Evolutionary conservation across 1,140 invertebrate genomes (phyloP).

Genomic region (Drosophila kohkoa): DNA sequence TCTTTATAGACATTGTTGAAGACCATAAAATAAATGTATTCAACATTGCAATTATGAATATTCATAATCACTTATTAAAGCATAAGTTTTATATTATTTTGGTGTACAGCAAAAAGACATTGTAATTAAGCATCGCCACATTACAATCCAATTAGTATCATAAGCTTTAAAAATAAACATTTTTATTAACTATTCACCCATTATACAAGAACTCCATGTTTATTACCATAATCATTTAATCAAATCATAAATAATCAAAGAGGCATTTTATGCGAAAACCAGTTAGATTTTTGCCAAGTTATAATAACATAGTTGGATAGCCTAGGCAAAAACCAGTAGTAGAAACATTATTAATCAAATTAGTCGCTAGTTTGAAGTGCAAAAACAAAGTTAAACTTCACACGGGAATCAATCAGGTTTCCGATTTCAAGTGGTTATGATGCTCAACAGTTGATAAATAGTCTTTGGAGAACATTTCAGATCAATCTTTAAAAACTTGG

Average conservation of each 20-base stretch:
- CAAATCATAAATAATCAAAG: not conserved
- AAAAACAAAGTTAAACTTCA: not conserved
- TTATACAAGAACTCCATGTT: not conserved
- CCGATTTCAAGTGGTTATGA: not conserved
- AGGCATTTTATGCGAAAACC: not conserved
- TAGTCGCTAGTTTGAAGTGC: not conserved
- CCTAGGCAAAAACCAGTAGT: not conserved
- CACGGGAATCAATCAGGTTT: conserved; percentile 2
- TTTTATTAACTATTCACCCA: too few species aligned
- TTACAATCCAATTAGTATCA: too few species aligned
- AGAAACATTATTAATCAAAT: not conserved
- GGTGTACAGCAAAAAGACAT: too few species aligned
- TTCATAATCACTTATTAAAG: too few species aligned
- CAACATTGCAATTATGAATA: too few species aligned
- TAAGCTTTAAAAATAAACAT: too few species aligned
- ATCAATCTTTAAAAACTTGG: not conserved
- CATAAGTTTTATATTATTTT: too few species aligned
- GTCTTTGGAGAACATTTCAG: not conserved
- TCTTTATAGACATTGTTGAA: too few species aligned
- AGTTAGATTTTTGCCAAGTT: not conserved
- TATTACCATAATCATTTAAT: not conserved
- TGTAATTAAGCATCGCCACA: too few species aligned
- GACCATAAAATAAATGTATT: too few species aligned
- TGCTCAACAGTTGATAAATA: not conserved
- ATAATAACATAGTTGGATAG: not conserved